Conservation (phyloP, 1,140 invertebrate species). For the Camponotus floridanus region DNA sequence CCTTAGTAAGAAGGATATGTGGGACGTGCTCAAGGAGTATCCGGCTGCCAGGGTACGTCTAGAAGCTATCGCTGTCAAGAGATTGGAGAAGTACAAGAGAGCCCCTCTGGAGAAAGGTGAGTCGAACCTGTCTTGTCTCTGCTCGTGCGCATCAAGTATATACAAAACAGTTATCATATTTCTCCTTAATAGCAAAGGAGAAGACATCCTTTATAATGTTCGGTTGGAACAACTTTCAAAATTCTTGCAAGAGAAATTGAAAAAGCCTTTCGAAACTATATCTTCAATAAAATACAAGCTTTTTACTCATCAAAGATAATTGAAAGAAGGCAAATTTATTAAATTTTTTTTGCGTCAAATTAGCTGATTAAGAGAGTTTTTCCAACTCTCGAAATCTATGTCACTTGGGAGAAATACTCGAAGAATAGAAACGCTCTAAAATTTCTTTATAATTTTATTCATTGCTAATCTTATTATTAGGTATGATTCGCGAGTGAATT, state of each 20-base stretch:
- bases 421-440: not conserved
- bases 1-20: slow-evolving; percentile 99
- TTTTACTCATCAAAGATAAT: not conserved
- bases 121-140: slow-evolving; percentile 35
- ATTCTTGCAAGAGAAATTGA: not conserved
- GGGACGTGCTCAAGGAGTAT: slow-evolving; percentile 99
- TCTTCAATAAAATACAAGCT: not conserved
- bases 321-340: not conserved
- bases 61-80: slow-evolving; percentile 98
- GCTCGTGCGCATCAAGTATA: slow-evolving; percentile 17
- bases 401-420: not conserved
- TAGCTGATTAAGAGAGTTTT: not conserved
- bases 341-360: slow-evolving; percentile 5
- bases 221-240: not conserved
- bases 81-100: slow-evolving; percentile 98
- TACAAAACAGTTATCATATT: slow-evolving; percentile 36
- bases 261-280: not conserved
- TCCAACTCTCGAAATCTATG: not conserved
- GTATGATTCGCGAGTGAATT: not conserved
- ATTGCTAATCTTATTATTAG: not conserved
- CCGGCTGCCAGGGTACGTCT: slow-evolving; percentile 97
- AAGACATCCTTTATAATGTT: not conserved
- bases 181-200: slow-evolving; percentile 8
- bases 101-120: slow-evolving; percentile 96
- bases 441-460: not conserved